These are phyloP conservation scores for Lycocerus yunnanus DNA, from an alignment of 2,888 invertebrate species.

Conservation along the genomic window DNA sequence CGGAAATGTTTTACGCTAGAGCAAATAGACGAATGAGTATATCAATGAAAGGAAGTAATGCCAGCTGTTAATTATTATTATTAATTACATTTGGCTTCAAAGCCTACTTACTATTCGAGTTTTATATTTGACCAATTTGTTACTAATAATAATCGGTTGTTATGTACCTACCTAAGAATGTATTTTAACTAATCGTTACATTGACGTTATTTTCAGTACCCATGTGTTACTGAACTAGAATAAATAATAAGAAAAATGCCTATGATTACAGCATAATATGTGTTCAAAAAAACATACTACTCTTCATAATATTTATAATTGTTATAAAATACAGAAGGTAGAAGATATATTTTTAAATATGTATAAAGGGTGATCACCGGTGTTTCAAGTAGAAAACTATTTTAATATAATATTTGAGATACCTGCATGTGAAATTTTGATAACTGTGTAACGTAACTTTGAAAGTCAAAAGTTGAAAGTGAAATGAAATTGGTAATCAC, in stretches of 20 bases:
- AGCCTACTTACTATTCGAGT: slow-evolving; percentile 8
- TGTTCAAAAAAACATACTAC: background rate
- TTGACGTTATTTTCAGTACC: background rate
- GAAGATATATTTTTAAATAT: background rate
- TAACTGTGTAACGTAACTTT: background rate
- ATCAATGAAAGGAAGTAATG: slow-evolving; percentile 71
- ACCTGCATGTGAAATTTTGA: background rate
- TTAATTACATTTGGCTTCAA: background rate
- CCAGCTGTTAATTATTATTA: slow-evolving; percentile 55
- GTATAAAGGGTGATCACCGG: background rate
- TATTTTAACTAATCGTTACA: background rate
- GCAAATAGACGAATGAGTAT: slow-evolving; percentile 77
- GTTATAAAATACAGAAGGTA: background rate
- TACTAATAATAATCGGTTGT: background rate
- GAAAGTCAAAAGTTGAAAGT: background rate
- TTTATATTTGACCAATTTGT: slow-evolving; percentile 7
- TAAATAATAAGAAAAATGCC: background rate
- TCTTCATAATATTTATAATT: background rate
- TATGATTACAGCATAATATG: background rate
- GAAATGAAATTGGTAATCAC: too few species aligned
- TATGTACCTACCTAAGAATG: background rate
- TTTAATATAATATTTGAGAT: too few species aligned
- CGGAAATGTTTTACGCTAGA: slow-evolving; percentile 50
- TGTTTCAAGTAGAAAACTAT: background rate
- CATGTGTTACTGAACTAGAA: background rate